Percentiles rank a stretch among this genome's conserved stretches.
phyloP scores from a whole-genome alignment of 2,113 vertebrate species.

The Oplegnathus fasciatus region DNA sequence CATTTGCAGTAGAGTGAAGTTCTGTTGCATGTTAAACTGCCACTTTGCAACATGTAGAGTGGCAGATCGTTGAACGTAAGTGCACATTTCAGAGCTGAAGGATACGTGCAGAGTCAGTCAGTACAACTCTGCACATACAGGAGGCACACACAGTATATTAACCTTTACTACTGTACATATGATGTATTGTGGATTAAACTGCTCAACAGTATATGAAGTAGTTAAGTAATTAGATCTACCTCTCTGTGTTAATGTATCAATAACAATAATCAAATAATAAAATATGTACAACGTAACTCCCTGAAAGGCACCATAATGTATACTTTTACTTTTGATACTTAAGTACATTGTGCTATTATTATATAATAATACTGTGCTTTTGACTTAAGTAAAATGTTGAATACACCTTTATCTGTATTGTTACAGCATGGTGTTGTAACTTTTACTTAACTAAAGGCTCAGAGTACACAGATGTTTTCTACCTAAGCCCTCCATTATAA shows the following conservation, averaged over 20 bases:
- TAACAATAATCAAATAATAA: neutral
- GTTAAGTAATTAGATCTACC: no score
- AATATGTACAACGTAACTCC: neutral
- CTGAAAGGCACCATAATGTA: neutral
- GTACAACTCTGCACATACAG: slow-evolving; percentile 7
- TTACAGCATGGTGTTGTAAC: neutral
- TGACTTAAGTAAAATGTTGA: no score
- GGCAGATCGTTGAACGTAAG: slow-evolving; percentile 22
- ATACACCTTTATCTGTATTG: neutral
- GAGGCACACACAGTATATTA: neutral
- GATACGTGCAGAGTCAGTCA: neutral
- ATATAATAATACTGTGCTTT: neutral
- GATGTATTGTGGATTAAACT: no score
- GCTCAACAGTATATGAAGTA: no score
- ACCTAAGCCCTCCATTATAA: neutral
- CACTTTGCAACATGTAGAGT: slow-evolving; percentile 28
- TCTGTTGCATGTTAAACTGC: slow-evolving; percentile 21
- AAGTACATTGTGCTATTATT: neutral
- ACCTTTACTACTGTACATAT: neutral
- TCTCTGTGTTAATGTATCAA: neutral
- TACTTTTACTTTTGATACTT: neutral
- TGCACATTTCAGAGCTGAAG: slow-evolving; percentile 33
- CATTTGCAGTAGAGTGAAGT: slow-evolving; percentile 11
- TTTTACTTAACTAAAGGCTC: neutral
- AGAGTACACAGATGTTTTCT: neutral